Evolutionary conservation across 2,113 vertebrate genomes (phyloP).

Genomic region (Corythoichthys intestinalis): DNA sequence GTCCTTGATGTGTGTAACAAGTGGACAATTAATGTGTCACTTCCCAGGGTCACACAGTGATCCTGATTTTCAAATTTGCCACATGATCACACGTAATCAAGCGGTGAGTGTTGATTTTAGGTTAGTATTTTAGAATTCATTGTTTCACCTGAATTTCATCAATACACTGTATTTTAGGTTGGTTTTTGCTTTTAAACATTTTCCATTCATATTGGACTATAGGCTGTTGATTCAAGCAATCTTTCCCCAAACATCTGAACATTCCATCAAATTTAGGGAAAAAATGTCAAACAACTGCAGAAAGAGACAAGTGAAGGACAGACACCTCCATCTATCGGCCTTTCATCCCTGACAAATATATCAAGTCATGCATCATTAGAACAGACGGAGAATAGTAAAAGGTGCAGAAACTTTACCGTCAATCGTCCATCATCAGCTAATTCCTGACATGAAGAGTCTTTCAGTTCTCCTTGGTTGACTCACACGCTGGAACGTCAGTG

Average conservation of each 20-base stretch:
- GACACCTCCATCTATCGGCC: conserved; percentile 23
- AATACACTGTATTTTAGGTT: too few relatives aligned
- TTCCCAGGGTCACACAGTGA: too few relatives aligned
- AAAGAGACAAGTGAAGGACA: conserved; percentile 14
- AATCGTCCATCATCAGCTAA: conserved; percentile 12
- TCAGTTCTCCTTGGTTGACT: conserved; percentile 16
- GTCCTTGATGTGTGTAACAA: too few relatives aligned
- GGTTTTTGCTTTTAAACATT: background rate
- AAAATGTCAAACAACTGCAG: background rate
- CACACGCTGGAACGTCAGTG: background rate
- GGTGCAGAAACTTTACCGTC: conserved; percentile 24
- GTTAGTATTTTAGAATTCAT: too few relatives aligned
- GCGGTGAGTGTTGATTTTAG: too few relatives aligned
- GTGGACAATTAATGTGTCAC: too few relatives aligned
- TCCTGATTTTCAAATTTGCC: too few relatives aligned
- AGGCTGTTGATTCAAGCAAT: conserved; percentile 12
- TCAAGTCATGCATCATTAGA: conserved; percentile 9
- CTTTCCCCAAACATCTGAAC: conserved; percentile 4
- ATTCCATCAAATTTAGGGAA: background rate
- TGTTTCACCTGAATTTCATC: too few relatives aligned
- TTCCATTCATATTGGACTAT: conserved; percentile 7
- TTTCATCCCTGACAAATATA: conserved; percentile 32
- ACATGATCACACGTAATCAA: too few relatives aligned
- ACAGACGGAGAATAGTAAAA: conserved; percentile 3
- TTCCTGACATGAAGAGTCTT: conserved; percentile 24